Conservation (phyloP, 92 coral and sea anemone genomes). For the Paragorgia papillata region DNA sequence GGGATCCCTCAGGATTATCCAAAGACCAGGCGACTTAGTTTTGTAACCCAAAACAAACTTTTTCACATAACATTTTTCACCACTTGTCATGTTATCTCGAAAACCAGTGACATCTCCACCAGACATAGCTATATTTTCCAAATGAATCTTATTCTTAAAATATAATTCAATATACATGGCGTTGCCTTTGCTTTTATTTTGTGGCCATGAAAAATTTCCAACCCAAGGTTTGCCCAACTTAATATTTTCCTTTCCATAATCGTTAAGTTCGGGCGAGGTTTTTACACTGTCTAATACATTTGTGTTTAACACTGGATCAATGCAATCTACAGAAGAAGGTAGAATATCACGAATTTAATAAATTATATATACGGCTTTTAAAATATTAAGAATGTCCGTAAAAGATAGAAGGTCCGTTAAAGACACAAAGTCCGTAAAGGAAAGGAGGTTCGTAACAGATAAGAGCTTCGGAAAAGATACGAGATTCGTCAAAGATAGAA, state of each 20-base stretch:
- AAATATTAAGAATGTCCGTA: no score
- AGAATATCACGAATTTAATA: no score
- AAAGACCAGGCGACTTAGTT: not conserved
- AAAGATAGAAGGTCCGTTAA: no score
- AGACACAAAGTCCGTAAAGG: no score
- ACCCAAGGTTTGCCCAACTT: not conserved
- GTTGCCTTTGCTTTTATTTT: not conserved
- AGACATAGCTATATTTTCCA: not conserved
- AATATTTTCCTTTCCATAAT: not conserved
- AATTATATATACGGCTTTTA: no score
- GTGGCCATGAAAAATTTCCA: not conserved
- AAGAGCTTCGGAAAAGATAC: no score
- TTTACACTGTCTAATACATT: no score
- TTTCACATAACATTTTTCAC: not conserved
- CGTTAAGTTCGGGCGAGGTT: not conserved
- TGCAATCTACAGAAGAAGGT: no score
- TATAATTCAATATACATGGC: not conserved
- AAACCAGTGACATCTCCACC: not conserved
- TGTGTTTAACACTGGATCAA: no score
- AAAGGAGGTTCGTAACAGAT: no score
- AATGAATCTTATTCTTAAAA: not conserved
- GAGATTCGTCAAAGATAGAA: no score
- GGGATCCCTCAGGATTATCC: not conserved
- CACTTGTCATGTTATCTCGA: not conserved
- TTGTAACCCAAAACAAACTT: not conserved